These are phyloP conservation scores for Anguilla anguilla DNA, from an alignment of 2,797 vertebrate species.

Conservation along the genomic window DNA sequence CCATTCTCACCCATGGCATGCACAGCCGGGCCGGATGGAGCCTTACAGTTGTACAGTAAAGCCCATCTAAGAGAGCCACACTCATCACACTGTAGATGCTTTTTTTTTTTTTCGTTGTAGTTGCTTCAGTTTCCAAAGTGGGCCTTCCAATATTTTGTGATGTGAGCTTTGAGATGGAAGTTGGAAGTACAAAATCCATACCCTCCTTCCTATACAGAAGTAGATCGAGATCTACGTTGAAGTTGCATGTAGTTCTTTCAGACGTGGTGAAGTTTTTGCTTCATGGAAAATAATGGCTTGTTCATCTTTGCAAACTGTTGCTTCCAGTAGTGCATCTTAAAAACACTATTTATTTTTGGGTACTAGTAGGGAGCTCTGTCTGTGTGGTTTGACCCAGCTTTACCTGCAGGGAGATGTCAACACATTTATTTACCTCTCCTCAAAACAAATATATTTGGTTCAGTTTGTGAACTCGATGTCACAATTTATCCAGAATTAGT, in stretches of 20 bases:
- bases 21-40: neutral
- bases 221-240: neutral
- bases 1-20: conserved; percentile 23
- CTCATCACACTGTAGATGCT: neutral
- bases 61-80: neutral
- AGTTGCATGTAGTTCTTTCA: neutral
- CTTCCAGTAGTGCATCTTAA: neutral
- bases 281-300: neutral
- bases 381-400: neutral
- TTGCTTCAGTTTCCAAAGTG: neutral
- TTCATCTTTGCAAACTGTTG: neutral
- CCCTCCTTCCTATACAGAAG: neutral
- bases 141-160: neutral
- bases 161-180: too few relatives aligned
- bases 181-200: neutral
- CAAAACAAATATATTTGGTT: neutral
- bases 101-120: neutral
- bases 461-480: neutral
- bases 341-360: neutral
- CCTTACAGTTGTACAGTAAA: neutral
- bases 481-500: neutral
- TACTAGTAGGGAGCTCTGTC: neutral
- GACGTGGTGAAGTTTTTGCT: neutral
- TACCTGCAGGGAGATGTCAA: neutral
- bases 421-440: neutral